Evolutionary conservation across 2,797 vertebrate species (phyloP), one percentile per base, ranked within the genome.

Genomic region (Ctenopoma multispine): DNA sequence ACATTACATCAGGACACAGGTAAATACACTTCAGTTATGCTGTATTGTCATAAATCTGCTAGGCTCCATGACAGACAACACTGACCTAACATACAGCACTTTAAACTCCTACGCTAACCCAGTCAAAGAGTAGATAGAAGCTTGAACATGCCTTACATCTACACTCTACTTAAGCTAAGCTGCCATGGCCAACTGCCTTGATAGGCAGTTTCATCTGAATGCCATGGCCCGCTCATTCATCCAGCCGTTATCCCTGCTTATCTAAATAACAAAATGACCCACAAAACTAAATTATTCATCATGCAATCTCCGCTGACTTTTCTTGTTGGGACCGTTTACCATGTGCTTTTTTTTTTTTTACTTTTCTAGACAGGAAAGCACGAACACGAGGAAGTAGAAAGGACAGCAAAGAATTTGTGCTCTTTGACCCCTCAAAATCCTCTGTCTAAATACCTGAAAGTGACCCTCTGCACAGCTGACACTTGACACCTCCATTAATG

Each of bases 381-480:
- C 8, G 44, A 60, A 65, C 7, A 56, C 47, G 29, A 63, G 50
- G 41, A 27, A 41, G 49, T 43, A 56, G 40, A 57, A 69, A 61
- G 18, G 63, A 58, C 61, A 75, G 65, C 14, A 14, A 69, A 67
- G 63, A 47, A 72, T 5, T n/a, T 13, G 1, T 51, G 79, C 50
- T 70, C 79, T 84, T 76, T 82, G 83, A 86, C 75, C 80, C 23
- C 18, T 80, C 48, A 20, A 9, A 46, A 18, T 49, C 3, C 51
- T 40, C 63, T 27, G 71, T 72, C 81, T 75, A 69, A 62, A 72
- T 78, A 81, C 72, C 77, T 73, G 29, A 58, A 46, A 75, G 57
- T 51, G 81, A 85, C 79, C 75, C 68, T 78, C 27, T 24, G 66
- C 63, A 69, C 84, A 81, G 78, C 81, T 80, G 83, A 84, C 63